Conservation (phyloP, 2,888 invertebrate species). For the Tridacna crocea region DNA sequence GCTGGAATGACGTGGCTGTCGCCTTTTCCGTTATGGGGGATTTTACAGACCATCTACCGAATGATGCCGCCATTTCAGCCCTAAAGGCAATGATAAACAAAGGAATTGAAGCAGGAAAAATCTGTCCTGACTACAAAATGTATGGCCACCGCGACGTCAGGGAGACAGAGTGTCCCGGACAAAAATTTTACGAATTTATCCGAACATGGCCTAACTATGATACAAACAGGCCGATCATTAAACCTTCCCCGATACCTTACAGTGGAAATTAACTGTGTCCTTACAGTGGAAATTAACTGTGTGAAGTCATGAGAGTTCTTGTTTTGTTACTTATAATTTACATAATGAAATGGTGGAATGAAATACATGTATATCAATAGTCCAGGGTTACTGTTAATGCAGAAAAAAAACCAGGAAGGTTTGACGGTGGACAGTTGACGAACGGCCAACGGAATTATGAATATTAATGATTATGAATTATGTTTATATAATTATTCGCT, state of each 20-base stretch:
- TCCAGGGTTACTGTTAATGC: too few relatives aligned
- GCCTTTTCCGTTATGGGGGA: constrained; percentile 81
- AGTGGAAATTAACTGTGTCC: neutral
- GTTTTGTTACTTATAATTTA: too few relatives aligned
- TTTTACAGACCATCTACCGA: constrained; percentile 73
- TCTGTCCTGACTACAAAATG: constrained; percentile 70
- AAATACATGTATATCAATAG: too few relatives aligned
- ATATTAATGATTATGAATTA: too few relatives aligned
- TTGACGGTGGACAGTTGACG: too few relatives aligned
- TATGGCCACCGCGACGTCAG: constrained; percentile 77
- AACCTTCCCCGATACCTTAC: constrained; percentile 58
- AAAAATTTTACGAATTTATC: constrained; percentile 70
- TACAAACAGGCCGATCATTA: constrained; percentile 45
- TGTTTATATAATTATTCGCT: too few relatives aligned
- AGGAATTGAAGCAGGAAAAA: constrained; percentile 70
- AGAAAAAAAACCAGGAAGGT: too few relatives aligned
- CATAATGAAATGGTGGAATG: too few relatives aligned
- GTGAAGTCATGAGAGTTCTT: too few relatives aligned
- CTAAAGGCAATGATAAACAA: constrained; percentile 70
- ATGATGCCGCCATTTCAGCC: constrained; percentile 65
- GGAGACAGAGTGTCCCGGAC: constrained; percentile 75
- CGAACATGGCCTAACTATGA: constrained; percentile 68
- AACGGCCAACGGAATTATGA: too few relatives aligned
- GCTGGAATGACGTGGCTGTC: constrained; percentile 86
- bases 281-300: too few relatives aligned